phyloP scores from a whole-genome alignment of 2,888 invertebrate species.

The Drepana falcataria region DNA sequence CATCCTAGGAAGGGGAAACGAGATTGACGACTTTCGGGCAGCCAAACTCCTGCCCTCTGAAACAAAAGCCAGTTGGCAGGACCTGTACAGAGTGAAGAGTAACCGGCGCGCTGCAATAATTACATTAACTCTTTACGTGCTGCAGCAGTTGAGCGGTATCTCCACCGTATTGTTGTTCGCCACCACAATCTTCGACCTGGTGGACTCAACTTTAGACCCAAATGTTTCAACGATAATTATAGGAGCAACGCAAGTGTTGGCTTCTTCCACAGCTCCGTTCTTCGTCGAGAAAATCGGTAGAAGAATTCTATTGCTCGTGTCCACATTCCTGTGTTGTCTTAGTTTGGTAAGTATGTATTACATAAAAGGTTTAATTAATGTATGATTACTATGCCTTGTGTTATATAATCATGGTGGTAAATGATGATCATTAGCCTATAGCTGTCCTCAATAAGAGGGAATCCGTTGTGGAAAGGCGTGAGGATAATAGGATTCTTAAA shows the following conservation, averaged over 20 bases:
- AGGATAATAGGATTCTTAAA: too few relatives aligned
- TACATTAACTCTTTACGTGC: conserved; percentile 27
- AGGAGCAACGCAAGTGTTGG: conserved; percentile 26
- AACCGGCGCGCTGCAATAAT: conserved; percentile 36
- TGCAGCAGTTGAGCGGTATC: conserved; percentile 38
- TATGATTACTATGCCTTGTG: too few relatives aligned
- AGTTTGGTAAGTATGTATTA: conserved; percentile 22
- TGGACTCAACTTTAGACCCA: conserved; percentile 33
- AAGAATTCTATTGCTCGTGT: conserved; percentile 29
- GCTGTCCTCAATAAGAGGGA: too few relatives aligned
- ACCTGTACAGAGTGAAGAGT: conserved; percentile 17
- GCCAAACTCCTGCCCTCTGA: neutral
- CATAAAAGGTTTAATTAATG: too few relatives aligned
- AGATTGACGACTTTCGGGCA: neutral
- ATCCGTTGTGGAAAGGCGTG: too few relatives aligned
- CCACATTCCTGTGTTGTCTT: conserved; percentile 26
- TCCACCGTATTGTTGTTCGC: conserved; percentile 35
- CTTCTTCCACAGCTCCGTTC: conserved; percentile 29
- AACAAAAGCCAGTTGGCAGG: neutral
- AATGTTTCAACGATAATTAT: conserved; percentile 36
- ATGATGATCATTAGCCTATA: too few relatives aligned
- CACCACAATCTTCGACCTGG: conserved; percentile 35
- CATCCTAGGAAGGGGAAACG: neutral
- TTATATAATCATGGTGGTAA: too few relatives aligned
- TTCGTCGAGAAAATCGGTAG: conserved; percentile 40